phyloP scores from a whole-genome alignment of 2,888 invertebrate species.

The Julus scanicus region DNA sequence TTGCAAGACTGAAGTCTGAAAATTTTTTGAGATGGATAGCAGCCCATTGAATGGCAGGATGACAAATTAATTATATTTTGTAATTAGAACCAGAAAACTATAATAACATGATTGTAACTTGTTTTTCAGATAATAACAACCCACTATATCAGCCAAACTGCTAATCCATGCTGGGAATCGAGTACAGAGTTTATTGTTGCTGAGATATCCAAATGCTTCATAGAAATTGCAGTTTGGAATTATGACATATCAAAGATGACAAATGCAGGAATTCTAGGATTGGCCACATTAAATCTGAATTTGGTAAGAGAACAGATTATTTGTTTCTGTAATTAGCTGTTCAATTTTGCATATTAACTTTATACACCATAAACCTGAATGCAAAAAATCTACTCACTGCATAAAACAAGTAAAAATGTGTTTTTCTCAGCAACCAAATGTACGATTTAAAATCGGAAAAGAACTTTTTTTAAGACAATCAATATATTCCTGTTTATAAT shows the following conservation, averaged over 20 bases:
- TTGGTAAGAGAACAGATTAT: neutral
- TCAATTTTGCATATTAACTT: neutral
- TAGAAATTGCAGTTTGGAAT: constrained; percentile 66
- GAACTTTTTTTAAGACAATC: too few relatives aligned
- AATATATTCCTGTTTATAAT: too few relatives aligned
- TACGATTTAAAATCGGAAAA: too few relatives aligned
- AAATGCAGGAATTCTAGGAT: constrained; percentile 70
- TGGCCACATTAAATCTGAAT: constrained; percentile 63
- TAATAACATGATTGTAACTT: neutral
- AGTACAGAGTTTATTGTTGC: constrained; percentile 69
- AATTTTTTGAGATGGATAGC: too few relatives aligned
- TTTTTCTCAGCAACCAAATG: too few relatives aligned
- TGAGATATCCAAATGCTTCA: constrained; percentile 67
- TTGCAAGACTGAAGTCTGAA: too few relatives aligned
- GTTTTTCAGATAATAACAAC: constrained; percentile 69
- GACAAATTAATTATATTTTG: neutral
- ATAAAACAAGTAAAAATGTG: neutral
- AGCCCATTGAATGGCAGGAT: too few relatives aligned
- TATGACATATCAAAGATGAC: constrained; percentile 69
- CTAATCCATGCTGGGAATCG: constrained; percentile 70
- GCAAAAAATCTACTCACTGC: neutral
- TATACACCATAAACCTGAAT: neutral
- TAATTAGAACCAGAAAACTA: neutral
- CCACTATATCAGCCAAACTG: constrained; percentile 68
- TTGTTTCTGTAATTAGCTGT: neutral